Base-by-base conservation (phyloP, 2,797 vertebrate genomes). In the Catostomus latipinnis region DNA sequence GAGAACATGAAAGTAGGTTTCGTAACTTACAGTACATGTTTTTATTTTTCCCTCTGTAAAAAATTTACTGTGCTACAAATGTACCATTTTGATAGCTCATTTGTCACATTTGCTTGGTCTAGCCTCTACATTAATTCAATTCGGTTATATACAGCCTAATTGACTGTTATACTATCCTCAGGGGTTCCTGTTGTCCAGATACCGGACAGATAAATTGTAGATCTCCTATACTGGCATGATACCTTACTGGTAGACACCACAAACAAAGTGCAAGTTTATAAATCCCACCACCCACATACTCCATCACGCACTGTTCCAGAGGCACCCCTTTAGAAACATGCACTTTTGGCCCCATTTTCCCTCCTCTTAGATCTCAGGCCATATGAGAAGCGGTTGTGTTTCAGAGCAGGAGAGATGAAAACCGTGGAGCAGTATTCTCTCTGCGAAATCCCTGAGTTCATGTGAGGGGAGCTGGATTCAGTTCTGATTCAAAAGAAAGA, bases 301-400 rank as follows among this genome's bases (percentile, higher is more conserved):
- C 53, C 81, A 88, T 83, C 80, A 76, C 80, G 72, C 77, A 2
- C 14, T 80, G 84, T 86, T 77, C 65, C 86, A 84, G 54, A 85
- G 66, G 85, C 88, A 87, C 52, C 83, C 87, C 83, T 90, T 89
- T 89, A 86, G 86, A 82, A 81, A 82, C 88, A 85, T 90, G 88
- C 85, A 68, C 69, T 87, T 82, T 85, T 89, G 82, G 86, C 63
- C 82, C 76, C 9, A 9, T 60, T 81, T 48, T 75, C 77, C 74
- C 10, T 49, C 62, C 56, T 60, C 85, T 92, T 86, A 89, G 90
- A 91, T 92, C 88, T 88, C 54, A 49, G 83, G 87, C 89, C 88
- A 88, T 74, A 83, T 67, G 54, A 69, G 81, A 86, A 80, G 60
- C 78, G 76, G 75, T 74, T 79, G 79, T 77, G 79, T 62, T 82